Conservation (phyloP, 1,140 invertebrate species). For the Euura lappo region DNA sequence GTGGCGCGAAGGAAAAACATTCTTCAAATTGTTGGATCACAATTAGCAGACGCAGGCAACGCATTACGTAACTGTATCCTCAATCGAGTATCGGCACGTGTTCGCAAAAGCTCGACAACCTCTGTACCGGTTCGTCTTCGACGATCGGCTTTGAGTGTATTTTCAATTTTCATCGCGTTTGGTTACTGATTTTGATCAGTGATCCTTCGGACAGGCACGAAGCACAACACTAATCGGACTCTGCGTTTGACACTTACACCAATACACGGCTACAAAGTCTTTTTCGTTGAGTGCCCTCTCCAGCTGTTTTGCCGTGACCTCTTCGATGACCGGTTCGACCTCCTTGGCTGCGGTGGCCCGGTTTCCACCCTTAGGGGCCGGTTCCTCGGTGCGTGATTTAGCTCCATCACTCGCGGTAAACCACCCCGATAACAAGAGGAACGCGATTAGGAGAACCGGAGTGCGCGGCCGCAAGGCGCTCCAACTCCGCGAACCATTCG, state of each 20-base stretch:
- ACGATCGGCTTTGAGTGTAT: too few relatives aligned
- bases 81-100: too few relatives aligned
- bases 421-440: constrained; percentile 35
- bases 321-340: constrained; percentile 84
- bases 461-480: constrained; percentile 43
- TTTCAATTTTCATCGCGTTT: too few relatives aligned
- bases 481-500: constrained; percentile 54
- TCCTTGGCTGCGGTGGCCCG: constrained; percentile 55
- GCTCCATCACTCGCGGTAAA: constrained; percentile 30
- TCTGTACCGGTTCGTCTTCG: too few relatives aligned
- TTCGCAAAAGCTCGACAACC: too few relatives aligned
- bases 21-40: too few relatives aligned
- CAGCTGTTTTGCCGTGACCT: constrained; percentile 89
- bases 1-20: too few relatives aligned
- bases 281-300: constrained; percentile 86
- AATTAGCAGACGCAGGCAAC: too few relatives aligned
- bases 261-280: constrained; percentile 93
- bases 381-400: constrained; percentile 36
- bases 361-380: constrained; percentile 44
- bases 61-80: too few relatives aligned
- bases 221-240: constrained; percentile 14
- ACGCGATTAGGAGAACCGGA: constrained; percentile 39
- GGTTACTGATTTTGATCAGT: constrained; percentile 17
- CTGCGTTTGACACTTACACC: constrained; percentile 80
- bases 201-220: constrained; percentile 27